Evolutionary conservation across 2,113 vertebrate species (phyloP).

Genomic region (Nycticryphes semicollaris): DNA sequence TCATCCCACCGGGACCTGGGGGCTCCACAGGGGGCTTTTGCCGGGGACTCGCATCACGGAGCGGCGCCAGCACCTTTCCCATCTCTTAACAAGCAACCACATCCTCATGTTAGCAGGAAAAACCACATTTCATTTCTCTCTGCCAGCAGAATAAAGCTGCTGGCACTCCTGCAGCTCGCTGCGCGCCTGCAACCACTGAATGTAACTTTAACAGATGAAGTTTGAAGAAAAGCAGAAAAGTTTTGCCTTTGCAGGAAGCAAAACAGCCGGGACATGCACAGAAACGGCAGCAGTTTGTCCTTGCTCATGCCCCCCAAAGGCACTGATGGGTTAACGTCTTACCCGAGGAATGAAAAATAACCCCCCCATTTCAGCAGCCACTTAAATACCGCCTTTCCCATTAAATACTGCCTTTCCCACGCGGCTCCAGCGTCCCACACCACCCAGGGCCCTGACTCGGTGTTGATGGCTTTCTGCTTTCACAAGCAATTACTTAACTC

Average conservation of each 20-base stretch:
- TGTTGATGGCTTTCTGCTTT: neutral
- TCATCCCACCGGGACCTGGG: neutral
- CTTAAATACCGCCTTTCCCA: neutral
- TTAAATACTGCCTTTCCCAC: constrained; percentile 6
- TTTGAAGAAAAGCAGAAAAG: constrained; percentile 14
- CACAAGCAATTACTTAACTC: neutral
- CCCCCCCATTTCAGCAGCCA: neutral
- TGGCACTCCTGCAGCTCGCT: neutral
- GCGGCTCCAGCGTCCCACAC: neutral
- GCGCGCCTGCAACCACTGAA: neutral
- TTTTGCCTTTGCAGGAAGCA: neutral
- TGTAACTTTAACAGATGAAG: neutral
- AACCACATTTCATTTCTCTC: neutral
- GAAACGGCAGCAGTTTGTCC: neutral
- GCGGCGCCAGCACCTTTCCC: neutral
- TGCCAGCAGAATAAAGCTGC: neutral
- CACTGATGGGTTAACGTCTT: neutral
- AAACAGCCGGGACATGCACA: rapidly evolving
- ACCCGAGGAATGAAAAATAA: neutral
- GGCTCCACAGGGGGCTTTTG: neutral
- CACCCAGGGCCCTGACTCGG: neutral
- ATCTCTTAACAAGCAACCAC: neutral
- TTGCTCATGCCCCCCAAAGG: neutral
- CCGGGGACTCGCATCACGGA: neutral
- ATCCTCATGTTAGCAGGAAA: neutral